These are phyloP conservation scores for Osmerus mordax DNA, from an alignment of 2,113 vertebrate genomes.

Conservation along the genomic window DNA sequence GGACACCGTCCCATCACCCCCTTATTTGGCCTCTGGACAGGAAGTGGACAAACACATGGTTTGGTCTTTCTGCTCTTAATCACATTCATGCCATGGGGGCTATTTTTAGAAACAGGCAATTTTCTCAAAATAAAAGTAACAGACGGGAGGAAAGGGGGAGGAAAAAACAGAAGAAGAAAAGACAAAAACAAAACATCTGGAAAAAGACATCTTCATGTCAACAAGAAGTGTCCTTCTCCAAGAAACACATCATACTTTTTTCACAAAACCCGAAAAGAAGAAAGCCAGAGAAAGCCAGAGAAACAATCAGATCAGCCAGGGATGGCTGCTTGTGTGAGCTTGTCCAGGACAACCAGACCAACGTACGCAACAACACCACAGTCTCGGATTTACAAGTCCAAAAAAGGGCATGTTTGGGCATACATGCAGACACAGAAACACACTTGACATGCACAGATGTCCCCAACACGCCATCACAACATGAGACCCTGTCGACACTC, in stretches of 20 bases:
- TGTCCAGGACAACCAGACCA: no score
- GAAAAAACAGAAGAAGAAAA: not conserved
- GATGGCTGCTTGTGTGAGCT: no score
- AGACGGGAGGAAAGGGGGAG: not conserved
- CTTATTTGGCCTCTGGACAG: not conserved
- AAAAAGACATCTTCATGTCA: no score
- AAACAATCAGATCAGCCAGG: not conserved
- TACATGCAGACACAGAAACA: constrained; percentile 8
- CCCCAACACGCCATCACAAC: constrained; percentile 32
- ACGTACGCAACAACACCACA: no score
- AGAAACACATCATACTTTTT: not conserved
- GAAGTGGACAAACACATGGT: not conserved
- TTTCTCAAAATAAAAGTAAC: not conserved
- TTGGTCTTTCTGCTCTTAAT: not conserved
- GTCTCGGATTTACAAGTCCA: not conserved
- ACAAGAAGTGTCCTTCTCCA: no score
- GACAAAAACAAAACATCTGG: not conserved
- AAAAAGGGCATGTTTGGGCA: not conserved
- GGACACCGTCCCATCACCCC: not conserved
- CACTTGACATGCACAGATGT: not conserved
- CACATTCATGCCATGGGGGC: not conserved
- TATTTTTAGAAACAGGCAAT: not conserved
- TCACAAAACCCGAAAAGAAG: not conserved
- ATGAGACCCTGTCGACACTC: no score
- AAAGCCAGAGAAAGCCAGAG: not conserved